These are phyloP conservation scores for Glandiceps talaboti DNA, from an alignment of 53 echinoderm and acorn worm species.

Conservation along the genomic window DNA sequence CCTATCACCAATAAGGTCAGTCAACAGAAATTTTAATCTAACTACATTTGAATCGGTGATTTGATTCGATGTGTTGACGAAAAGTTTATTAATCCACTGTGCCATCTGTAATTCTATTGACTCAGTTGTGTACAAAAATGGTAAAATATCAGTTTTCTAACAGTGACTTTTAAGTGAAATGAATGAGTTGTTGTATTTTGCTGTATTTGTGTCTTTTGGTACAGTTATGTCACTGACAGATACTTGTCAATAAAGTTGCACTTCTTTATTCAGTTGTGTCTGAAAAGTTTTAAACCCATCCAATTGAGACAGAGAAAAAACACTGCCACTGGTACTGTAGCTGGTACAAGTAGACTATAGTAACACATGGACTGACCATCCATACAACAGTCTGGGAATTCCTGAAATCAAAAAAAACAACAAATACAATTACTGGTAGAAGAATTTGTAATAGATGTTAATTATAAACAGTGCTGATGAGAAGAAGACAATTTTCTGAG, in stretches of 20 bases:
- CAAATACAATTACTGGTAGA: no score
- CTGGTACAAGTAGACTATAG: conserved; percentile 38
- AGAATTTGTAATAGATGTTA: no score
- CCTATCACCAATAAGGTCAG: background rate
- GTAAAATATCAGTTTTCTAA: background rate
- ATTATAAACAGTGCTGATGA: background rate
- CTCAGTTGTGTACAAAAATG: no score
- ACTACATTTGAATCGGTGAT: background rate
- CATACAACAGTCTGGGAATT: background rate
- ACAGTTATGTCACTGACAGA: no score
- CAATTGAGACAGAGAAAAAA: conserved; percentile 54
- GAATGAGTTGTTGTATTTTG: no score
- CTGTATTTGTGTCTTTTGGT: no score
- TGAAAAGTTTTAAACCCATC: conserved; percentile 65
- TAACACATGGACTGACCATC: conserved; percentile 10
- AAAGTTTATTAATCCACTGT: no score
- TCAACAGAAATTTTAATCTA: background rate
- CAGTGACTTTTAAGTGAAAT: background rate
- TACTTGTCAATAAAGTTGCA: no score
- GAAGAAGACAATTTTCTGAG: background rate
- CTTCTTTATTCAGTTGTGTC: conserved; percentile 33
- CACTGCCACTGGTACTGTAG: conserved; percentile 40
- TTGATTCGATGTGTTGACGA: no score
- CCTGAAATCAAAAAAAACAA: no score
- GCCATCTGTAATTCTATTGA: no score